These are phyloP conservation scores for Pseudorhombus dupliciocellatus DNA, from an alignment of 2,113 vertebrate genomes.

Conservation along the genomic window DNA sequence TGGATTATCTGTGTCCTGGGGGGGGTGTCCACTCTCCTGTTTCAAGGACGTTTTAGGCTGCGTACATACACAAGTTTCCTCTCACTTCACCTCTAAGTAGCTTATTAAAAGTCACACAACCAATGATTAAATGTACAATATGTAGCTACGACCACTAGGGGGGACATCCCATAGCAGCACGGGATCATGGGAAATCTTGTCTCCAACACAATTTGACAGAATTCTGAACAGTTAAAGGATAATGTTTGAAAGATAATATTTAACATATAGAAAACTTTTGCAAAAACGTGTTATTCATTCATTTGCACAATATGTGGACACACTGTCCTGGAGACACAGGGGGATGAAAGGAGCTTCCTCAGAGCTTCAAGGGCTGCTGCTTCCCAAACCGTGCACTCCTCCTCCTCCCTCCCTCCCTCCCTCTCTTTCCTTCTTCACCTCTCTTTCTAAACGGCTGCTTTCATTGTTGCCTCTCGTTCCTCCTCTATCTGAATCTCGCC, in stretches of 20 bases:
- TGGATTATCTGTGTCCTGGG: conserved; percentile 5
- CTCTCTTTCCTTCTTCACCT: conserved; percentile 27
- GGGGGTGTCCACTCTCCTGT: background rate
- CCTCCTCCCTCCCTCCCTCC: conserved; percentile 26
- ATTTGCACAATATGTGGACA: background rate
- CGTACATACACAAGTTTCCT: background rate
- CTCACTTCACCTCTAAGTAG: background rate
- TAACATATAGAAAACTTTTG: background rate
- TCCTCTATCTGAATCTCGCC: conserved; percentile 52
- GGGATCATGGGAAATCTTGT: background rate
- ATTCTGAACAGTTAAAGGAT: too few relatives aligned
- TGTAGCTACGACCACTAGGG: background rate
- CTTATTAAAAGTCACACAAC: background rate
- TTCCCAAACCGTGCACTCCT: conserved; percentile 55
- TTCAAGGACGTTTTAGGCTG: conserved; percentile 22
- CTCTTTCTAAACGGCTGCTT: conserved; percentile 57
- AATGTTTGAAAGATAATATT: background rate
- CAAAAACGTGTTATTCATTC: background rate
- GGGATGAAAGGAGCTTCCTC: conserved; percentile 46
- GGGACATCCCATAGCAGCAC: background rate
- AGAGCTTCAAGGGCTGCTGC: conserved; percentile 69
- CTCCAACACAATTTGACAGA: background rate
- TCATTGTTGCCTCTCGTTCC: conserved; percentile 68
- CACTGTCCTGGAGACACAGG: conserved; percentile 21
- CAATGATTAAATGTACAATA: background rate